A percentile compares a stretch with the other conserved stretches of the same genome.
Evolutionary conservation across 2,113 vertebrate genomes (phyloP).

Genomic region (Lepus americanus): DNA sequence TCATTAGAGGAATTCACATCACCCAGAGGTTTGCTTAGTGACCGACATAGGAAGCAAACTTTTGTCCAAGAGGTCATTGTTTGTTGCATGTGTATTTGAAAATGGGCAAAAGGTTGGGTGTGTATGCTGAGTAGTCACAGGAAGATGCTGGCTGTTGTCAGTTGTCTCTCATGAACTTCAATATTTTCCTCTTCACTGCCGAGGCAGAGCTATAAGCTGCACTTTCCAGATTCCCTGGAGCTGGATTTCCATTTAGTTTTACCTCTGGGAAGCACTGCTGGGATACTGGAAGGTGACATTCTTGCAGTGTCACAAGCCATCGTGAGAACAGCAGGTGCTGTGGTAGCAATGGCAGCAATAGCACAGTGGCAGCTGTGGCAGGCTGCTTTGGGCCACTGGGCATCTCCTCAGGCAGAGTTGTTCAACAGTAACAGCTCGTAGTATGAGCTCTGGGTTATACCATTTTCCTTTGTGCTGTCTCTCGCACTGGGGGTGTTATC

Average conservation of each 20-base stretch:
- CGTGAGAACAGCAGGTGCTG: not conserved
- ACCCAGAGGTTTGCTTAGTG: not conserved
- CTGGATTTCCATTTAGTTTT: not conserved
- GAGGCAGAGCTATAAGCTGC: not conserved
- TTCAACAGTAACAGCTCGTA: not conserved
- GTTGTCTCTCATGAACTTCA: not conserved
- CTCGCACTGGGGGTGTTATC: not conserved
- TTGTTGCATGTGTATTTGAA: not conserved
- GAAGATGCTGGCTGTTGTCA: not conserved
- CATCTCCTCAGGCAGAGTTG: not conserved
- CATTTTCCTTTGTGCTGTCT: not conserved
- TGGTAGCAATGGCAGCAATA: not conserved
- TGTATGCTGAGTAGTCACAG: not conserved
- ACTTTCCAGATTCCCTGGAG: no score
- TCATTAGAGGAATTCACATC: not conserved
- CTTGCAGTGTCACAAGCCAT: not conserved
- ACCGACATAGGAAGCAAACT: not conserved
- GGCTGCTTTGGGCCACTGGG: fast-evolving
- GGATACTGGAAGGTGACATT: not conserved
- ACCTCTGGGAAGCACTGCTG: not conserved
- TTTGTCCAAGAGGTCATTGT: not conserved
- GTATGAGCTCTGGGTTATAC: not conserved
- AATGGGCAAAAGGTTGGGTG: not conserved
- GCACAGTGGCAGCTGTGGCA: not conserved
- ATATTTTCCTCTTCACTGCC: not conserved